phyloP scores from a whole-genome alignment of 2,888 invertebrate species.

The Adelognathus sp. region DNA sequence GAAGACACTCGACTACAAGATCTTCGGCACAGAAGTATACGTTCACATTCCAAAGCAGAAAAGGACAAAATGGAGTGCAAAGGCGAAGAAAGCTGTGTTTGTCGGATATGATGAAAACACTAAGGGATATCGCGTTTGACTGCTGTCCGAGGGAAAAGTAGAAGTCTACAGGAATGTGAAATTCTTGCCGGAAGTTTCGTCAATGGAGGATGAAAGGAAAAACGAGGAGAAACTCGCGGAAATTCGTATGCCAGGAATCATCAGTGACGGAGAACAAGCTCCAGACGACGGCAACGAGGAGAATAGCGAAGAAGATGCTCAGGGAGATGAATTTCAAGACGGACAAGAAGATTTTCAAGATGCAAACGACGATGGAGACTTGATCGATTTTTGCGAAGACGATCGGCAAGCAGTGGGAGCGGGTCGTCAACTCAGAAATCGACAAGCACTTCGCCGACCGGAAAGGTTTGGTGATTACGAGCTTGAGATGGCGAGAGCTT shows the following conservation, averaged over 20 bases:
- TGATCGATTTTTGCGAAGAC: neutral
- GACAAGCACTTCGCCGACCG: neutral
- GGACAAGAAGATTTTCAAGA: too few species aligned
- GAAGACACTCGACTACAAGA: conserved; percentile 32
- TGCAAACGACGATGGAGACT: too few species aligned
- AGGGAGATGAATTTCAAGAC: neutral
- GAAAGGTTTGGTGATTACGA: neutral
- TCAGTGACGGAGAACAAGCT: too few species aligned
- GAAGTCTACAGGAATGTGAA: neutral
- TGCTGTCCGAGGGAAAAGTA: neutral
- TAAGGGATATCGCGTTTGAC: conserved; percentile 3
- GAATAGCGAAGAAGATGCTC: neutral
- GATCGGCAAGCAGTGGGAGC: too few species aligned
- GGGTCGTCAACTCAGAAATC: neutral
- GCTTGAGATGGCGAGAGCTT: neutral
- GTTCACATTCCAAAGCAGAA: conserved; percentile 71
- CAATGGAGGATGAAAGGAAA: neutral
- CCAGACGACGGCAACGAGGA: neutral
- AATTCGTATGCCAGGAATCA: neutral
- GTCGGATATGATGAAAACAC: conserved; percentile 66
- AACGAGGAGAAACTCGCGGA: neutral
- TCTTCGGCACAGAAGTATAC: conserved; percentile 64
- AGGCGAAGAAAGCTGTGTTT: conserved; percentile 60
- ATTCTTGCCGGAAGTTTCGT: neutral
- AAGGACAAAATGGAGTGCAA: conserved; percentile 59